Evolutionary conservation across 2,113 vertebrate species (phyloP).

Genomic region (Sturnira hondurensis): DNA sequence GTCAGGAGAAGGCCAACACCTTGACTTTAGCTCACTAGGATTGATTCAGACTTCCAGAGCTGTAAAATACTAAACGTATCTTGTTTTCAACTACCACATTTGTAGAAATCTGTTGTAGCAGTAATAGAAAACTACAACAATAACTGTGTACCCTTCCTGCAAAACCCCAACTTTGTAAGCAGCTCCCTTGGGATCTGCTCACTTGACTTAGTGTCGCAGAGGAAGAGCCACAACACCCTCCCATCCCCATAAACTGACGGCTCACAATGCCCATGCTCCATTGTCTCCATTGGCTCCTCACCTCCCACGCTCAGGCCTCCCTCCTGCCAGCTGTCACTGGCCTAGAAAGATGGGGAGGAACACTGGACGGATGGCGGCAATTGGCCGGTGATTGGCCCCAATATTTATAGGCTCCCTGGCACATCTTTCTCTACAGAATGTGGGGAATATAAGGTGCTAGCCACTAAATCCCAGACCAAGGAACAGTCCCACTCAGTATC

Average conservation of each 20-base stretch:
- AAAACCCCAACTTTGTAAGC: background rate
- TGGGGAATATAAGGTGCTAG: background rate
- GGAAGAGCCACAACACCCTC: background rate
- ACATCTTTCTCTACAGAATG: background rate
- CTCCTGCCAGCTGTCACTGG: background rate
- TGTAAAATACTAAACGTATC: background rate
- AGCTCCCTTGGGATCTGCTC: background rate
- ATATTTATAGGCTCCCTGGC: background rate
- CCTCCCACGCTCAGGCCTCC: too few species aligned
- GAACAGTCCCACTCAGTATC: background rate
- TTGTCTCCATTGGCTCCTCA: background rate
- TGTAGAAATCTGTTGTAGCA: too few species aligned
- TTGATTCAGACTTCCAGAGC: background rate
- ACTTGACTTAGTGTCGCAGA: background rate
- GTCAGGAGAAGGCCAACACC: background rate
- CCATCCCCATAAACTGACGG: background rate
- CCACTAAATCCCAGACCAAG: background rate
- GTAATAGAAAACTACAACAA: background rate
- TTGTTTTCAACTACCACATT: background rate
- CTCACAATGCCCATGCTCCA: background rate
- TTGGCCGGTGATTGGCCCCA: background rate
- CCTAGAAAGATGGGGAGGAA: background rate
- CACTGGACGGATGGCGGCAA: background rate
- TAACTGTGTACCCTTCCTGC: background rate
- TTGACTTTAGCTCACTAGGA: background rate